Base-by-base conservation (phyloP, 2,888 invertebrate genomes). In the Amiota communis region DNA sequence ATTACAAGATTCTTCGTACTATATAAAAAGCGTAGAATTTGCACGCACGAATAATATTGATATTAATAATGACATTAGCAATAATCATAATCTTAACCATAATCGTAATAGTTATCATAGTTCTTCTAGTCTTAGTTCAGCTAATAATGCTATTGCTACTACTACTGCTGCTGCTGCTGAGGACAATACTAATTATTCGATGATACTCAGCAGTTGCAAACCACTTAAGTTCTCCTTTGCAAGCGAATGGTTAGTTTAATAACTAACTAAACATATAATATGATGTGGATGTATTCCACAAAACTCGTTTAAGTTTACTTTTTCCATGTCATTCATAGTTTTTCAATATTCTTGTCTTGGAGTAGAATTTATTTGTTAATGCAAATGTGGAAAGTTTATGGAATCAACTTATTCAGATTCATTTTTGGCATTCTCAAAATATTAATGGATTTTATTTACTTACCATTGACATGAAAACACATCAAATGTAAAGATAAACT, bases 241-340 rank as follows among this genome's bases (percentile, higher is more conserved):
- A 75, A 89, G 89, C 78, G 90, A 90, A 79, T 90, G 90, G 89
- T 86, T 90, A 75, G 90, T 90, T 78, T 90, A 84, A 77, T 73
- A n/a, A 15, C 49, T 47, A 48, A 17, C 20, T 10, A n/a, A 53
- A 15, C 53, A n/a, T 1, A 8, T n/a, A 8, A 15, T 15, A 53
- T 13, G n/a, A n/a, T n/a, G n/a, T n/a, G n/a, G n/a, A n/a, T n/a
- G n/a, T n/a, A n/a, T n/a, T n/a, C n/a, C n/a, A n/a, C n/a, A n/a
- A n/a, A n/a, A n/a, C n/a, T n/a, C n/a, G n/a, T n/a, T n/a, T n/a
- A n/a, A n/a, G n/a, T n/a, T n/a, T n/a, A n/a, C n/a, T n/a, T n/a
- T n/a, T n/a, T n/a, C n/a, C n/a, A n/a, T n/a, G n/a, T n/a, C n/a
- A n/a, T n/a, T n/a, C n/a, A n/a, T n/a, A n/a, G n/a, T n/a, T n/a